A percentile compares a stretch with the other conserved stretches of the same genome.
Evolutionary conservation across 2,888 invertebrate species (phyloP).

Genomic region (Pheosia tremula): DNA sequence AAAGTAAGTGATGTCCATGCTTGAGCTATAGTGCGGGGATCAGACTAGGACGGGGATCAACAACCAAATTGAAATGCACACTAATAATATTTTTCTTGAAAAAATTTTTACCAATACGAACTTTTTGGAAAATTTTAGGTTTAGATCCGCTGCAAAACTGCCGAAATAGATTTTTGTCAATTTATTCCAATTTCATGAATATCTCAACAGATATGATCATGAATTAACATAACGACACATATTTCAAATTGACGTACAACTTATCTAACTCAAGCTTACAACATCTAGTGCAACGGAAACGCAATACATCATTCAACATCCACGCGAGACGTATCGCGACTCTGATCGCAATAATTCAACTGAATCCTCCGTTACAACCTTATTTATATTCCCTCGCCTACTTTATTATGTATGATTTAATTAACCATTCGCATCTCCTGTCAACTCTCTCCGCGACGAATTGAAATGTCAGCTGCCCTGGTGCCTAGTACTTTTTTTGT

Average conservation of each 20-base stretch:
- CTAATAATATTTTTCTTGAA: no score
- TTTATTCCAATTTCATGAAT: background rate
- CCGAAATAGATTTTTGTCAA: no score
- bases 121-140: no score
- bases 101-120: no score
- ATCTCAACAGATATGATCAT: background rate
- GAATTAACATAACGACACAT: background rate
- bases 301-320: slow-evolving; percentile 58
- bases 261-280: slow-evolving; percentile 31
- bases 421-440: slow-evolving; percentile 65
- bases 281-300: slow-evolving; percentile 47
- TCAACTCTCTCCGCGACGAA: slow-evolving; percentile 65
- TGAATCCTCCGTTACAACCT: slow-evolving; percentile 40
- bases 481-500: slow-evolving; percentile 38
- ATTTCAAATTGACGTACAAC: slow-evolving; percentile 21
- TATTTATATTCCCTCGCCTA: slow-evolving; percentile 53
- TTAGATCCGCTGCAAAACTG: no score
- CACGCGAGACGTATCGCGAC: slow-evolving; percentile 42
- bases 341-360: slow-evolving; percentile 50
- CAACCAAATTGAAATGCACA: no score
- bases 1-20: no score
- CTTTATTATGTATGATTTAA: slow-evolving; percentile 51
- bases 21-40: no score
- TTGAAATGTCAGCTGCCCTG: slow-evolving; percentile 71
- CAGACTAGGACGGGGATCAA: no score